Percentiles rank a stretch among this genome's conserved stretches.
These are phyloP conservation scores for Aspidapion aeneum DNA, from an alignment of 2,888 invertebrate genomes.

Conservation along the genomic window DNA sequence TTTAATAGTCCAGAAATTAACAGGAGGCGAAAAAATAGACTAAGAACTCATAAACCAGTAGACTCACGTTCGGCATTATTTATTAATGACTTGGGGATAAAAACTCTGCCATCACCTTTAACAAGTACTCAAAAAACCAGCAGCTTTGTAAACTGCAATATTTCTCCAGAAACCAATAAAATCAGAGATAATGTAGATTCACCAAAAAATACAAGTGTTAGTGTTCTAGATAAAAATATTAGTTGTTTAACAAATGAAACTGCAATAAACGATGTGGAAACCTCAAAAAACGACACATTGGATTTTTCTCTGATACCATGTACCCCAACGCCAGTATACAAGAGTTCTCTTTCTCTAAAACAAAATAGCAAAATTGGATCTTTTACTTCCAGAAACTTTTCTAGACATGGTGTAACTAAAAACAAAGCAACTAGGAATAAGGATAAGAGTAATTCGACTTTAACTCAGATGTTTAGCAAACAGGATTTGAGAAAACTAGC, in stretches of 20 bases:
- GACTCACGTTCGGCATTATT: not conserved
- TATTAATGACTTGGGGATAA: not conserved
- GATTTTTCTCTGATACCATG: slow-evolving; percentile 15
- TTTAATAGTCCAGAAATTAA: slow-evolving; percentile 20
- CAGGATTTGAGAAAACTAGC: not conserved
- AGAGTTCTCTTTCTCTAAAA: not conserved
- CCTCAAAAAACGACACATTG: not conserved
- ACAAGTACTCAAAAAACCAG: not conserved
- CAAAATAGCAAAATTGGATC: not conserved
- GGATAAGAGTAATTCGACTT: slow-evolving; percentile 27
- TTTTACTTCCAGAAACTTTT: slow-evolving; percentile 1
- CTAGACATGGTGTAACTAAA: slow-evolving; percentile 9
- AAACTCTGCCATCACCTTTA: not conserved
- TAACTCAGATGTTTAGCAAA: slow-evolving; percentile 31
- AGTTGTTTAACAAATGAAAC: slow-evolving; percentile 5
- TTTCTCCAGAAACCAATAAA: too few relatives aligned
- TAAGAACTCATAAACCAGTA: not conserved
- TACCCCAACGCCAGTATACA: slow-evolving; percentile 8
- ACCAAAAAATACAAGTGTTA: slow-evolving; percentile 22
- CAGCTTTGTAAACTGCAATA: too few relatives aligned
- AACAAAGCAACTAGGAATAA: slow-evolving; percentile 16
- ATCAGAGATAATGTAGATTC: too few relatives aligned
- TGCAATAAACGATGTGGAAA: not conserved
- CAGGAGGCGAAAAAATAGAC: slow-evolving; percentile 5
- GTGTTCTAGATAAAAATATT: slow-evolving; percentile 22